phyloP scores from a whole-genome alignment of 2,797 vertebrate species.

The Aplochiton taeniatus region DNA sequence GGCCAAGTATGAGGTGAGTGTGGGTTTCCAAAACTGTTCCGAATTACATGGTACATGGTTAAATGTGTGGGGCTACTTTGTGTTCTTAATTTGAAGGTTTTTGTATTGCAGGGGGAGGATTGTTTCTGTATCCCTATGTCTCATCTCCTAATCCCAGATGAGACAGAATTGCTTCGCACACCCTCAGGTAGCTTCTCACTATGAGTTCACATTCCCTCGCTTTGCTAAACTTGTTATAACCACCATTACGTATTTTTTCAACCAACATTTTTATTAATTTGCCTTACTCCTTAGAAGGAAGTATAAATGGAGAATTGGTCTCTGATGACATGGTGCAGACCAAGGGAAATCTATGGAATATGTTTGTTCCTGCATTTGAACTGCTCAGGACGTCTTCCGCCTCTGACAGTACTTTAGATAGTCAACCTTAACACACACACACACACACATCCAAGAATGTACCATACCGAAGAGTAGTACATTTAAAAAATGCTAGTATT shows the following conservation, averaged over 20 bases:
- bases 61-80: too few species aligned
- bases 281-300: slow-evolving; percentile 1
- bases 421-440: not conserved
- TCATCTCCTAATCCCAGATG: slow-evolving; percentile 52
- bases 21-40: not conserved
- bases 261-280: too few species aligned
- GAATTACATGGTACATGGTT: too few species aligned
- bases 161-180: not conserved
- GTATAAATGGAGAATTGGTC: not conserved
- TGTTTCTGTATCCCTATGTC: slow-evolving; percentile 47
- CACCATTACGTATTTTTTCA: not conserved
- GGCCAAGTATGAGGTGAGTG: slow-evolving; percentile 31
- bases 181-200: not conserved
- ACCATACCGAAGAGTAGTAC: not conserved
- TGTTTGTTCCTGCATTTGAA: slow-evolving; percentile 41
- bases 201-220: not conserved
- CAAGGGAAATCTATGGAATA: slow-evolving; percentile 54
- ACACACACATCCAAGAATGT: not conserved
- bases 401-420: slow-evolving; percentile 4
- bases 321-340: not conserved
- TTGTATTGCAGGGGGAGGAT: not conserved
- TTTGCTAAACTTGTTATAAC: not conserved
- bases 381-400: slow-evolving; percentile 16
- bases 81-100: too few species aligned
- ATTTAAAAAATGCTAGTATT: not conserved